Evolutionary conservation across 2,888 invertebrate genomes (phyloP).

Genomic region (Tetragnatha montana): DNA sequence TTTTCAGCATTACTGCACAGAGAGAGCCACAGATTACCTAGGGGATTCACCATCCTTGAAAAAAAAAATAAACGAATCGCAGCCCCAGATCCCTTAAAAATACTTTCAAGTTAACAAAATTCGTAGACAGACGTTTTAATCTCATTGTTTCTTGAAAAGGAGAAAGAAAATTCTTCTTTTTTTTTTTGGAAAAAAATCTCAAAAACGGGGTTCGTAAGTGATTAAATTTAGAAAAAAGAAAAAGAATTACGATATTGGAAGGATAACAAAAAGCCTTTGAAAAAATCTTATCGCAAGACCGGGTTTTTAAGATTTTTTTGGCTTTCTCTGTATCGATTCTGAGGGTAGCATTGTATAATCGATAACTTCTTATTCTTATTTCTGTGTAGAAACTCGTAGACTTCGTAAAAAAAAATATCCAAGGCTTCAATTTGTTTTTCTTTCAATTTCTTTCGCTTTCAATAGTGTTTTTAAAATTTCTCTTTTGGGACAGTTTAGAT

Average conservation of each 20-base stretch:
- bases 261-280: background rate
- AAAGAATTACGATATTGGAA: background rate
- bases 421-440: no score
- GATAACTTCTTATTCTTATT: slow-evolving; percentile 6
- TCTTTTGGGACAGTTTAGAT: background rate
- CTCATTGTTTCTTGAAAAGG: background rate
- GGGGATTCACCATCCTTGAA: background rate
- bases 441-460: no score
- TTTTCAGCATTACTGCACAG: background rate
- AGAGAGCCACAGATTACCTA: background rate
- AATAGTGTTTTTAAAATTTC: background rate
- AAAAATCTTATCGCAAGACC: background rate
- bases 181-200: background rate
- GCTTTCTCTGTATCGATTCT: slow-evolving; percentile 21
- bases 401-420: background rate
- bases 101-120: background rate
- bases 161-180: background rate
- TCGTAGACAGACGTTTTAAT: background rate
- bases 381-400: slow-evolving; percentile 4
- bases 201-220: background rate
- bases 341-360: slow-evolving; percentile 12
- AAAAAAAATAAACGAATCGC: background rate
- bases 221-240: background rate
- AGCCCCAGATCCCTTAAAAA: background rate
- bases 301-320: background rate